These are phyloP conservation scores for Agrilus planipennis DNA, from an alignment of 1,140 invertebrate species.

Conservation along the genomic window DNA sequence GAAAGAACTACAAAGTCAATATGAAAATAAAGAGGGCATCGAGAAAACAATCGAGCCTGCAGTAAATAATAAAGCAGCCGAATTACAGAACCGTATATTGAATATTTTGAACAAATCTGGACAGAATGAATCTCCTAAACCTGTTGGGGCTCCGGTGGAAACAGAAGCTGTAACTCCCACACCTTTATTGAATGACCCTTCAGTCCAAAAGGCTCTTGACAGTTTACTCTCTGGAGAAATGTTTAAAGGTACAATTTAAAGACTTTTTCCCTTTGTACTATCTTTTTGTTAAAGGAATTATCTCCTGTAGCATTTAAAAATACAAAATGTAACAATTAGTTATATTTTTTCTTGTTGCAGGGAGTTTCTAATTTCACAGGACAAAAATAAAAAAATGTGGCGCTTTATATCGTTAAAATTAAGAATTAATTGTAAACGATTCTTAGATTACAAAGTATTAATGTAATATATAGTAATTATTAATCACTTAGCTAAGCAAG, in stretches of 20 bases:
- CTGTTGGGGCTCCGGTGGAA: conserved; percentile 23
- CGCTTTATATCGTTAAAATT: too few species aligned
- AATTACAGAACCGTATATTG: conserved; percentile 73
- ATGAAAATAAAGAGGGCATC: conserved; percentile 50
- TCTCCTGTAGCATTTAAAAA: too few species aligned
- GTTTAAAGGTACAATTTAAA: conserved; percentile 41
- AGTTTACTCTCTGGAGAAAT: conserved; percentile 55
- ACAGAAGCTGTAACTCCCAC: conserved; percentile 30
- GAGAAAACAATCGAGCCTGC: conserved; percentile 37
- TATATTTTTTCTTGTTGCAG: too few species aligned
- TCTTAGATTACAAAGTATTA: too few species aligned
- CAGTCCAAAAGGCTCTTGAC: conserved; percentile 64
- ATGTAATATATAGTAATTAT: too few species aligned
- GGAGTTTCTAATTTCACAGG: too few species aligned
- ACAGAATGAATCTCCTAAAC: conserved; percentile 11
- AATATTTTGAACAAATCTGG: conserved; percentile 58
- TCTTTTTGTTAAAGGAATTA: too few species aligned
- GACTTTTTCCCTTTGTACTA: too few species aligned
- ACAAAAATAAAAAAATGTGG: too few species aligned
- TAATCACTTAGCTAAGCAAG: too few species aligned
- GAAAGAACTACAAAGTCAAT: conserved; percentile 55
- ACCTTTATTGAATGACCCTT: conserved; percentile 55
- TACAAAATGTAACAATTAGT: too few species aligned
- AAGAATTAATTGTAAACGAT: too few species aligned
- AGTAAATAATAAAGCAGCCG: conserved; percentile 44